These are phyloP conservation scores for Silvanus unidentatus DNA, from an alignment of 2,888 invertebrate genomes.

Conservation along the genomic window DNA sequence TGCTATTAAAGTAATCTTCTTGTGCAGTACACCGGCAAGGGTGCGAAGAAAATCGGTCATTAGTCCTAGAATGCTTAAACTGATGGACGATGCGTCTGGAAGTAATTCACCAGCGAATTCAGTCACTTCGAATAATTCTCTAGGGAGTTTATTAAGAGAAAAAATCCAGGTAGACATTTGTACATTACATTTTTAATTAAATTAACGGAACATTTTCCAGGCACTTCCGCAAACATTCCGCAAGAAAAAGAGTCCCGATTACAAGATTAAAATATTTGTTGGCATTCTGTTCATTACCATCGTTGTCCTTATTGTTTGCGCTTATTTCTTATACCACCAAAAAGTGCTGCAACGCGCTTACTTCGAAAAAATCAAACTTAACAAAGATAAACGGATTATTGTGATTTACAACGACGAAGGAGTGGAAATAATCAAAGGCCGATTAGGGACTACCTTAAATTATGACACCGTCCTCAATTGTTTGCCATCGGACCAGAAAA, in stretches of 20 bases:
- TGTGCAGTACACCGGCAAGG: constrained; percentile 18
- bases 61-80: constrained; percentile 48
- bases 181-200: background rate
- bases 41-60: constrained; percentile 59
- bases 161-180: constrained; percentile 63
- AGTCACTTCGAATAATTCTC: constrained; percentile 77
- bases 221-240: constrained; percentile 68
- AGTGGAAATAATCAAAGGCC: constrained; percentile 62
- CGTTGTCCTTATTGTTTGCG: constrained; percentile 75
- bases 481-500: constrained; percentile 53
- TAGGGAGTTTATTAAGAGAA: constrained; percentile 75
- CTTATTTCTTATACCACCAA: constrained; percentile 77
- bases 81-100: constrained; percentile 51
- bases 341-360: constrained; percentile 76
- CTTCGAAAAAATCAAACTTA: constrained; percentile 78
- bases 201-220: constrained; percentile 44
- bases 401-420: constrained; percentile 68
- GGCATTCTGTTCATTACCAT: constrained; percentile 74
- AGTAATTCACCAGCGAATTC: constrained; percentile 69
- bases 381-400: constrained; percentile 67
- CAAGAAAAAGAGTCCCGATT: constrained; percentile 63
- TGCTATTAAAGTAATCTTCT: too few species aligned
- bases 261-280: constrained; percentile 76
- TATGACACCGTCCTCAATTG: constrained; percentile 69
- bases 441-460: constrained; percentile 57